Conservation (phyloP, 2,888 invertebrate genomes). For the Sinelater perroti region DNA sequence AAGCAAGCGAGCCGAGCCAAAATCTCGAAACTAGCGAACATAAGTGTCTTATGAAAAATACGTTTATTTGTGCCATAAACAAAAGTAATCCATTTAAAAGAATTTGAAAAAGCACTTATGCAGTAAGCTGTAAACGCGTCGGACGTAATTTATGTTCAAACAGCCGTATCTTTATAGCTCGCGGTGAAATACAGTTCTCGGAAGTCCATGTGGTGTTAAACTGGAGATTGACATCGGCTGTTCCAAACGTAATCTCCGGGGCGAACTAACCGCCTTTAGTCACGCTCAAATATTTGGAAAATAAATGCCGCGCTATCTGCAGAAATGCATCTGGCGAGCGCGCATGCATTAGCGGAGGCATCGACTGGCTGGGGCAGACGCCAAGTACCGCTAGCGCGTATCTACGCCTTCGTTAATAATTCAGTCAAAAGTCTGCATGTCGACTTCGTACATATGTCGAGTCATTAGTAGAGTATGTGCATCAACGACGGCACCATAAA, state of each 20-base stretch:
- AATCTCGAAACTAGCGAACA: too few species aligned
- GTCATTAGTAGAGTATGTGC: slow-evolving; percentile 58
- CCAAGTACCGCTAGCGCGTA: slow-evolving; percentile 47
- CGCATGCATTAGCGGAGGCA: slow-evolving; percentile 36
- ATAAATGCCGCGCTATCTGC: slow-evolving; percentile 5
- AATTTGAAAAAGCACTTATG: slow-evolving; percentile 57
- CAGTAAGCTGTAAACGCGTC: slow-evolving; percentile 54
- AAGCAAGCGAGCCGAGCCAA: too few species aligned
- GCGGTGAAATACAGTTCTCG: slow-evolving; percentile 56
- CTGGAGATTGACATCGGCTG: slow-evolving; percentile 56
- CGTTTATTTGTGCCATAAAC: slow-evolving; percentile 32
- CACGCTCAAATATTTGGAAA: slow-evolving; percentile 50
- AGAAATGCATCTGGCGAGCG: slow-evolving; percentile 16
- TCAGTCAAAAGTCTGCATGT: slow-evolving; percentile 54
- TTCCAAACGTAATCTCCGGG: slow-evolving; percentile 52
- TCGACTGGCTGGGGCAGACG: slow-evolving; percentile 38
- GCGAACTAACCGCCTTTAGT: slow-evolving; percentile 55
- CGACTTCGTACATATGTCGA: slow-evolving; percentile 56
- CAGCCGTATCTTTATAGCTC: slow-evolving; percentile 58
- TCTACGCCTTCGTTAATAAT: slow-evolving; percentile 54
- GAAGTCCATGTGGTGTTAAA: slow-evolving; percentile 59
- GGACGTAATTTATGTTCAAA: slow-evolving; percentile 57
- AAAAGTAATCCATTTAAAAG: slow-evolving; percentile 52
- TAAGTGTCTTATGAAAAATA: slow-evolving; percentile 25
- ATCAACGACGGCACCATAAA: slow-evolving; percentile 58